A percentile compares a stretch with the other conserved stretches of the same genome.
Evolutionary conservation across 2,797 vertebrate species (phyloP).

Genomic region (Megalops cyprinoides): DNA sequence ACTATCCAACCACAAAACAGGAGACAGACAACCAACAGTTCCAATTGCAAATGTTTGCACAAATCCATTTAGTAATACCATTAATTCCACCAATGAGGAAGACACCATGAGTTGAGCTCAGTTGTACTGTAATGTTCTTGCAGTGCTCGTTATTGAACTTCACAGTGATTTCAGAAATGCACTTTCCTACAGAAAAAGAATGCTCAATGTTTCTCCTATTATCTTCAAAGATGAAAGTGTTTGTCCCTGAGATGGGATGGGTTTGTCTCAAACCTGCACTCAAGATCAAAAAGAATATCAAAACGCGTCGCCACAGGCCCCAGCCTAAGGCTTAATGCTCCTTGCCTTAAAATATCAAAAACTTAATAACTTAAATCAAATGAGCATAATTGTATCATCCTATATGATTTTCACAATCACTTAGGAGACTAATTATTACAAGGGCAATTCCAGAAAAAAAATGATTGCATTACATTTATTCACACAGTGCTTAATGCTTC

Average conservation of each 20-base stretch:
- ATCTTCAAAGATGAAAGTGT: constrained; percentile 19
- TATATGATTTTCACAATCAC: constrained; percentile 12
- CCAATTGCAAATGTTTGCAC: not conserved
- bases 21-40: not conserved
- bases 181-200: constrained; percentile 4
- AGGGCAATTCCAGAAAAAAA: not conserved
- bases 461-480: not conserved
- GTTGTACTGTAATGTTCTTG: not conserved
- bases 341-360: constrained; percentile 11
- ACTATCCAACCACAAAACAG: no score
- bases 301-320: not conserved
- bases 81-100: not conserved
- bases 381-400: not conserved
- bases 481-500: not conserved
- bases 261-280: constrained; percentile 1
- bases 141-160: not conserved
- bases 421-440: not conserved
- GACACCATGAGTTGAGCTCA: not conserved
- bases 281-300: constrained; percentile 21
- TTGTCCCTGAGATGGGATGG: constrained; percentile 1
- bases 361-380: not conserved
- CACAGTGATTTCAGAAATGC: not conserved
- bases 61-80: not conserved
- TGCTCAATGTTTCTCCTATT: constrained; percentile 11
- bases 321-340: not conserved